Percentiles rank a stretch among this genome's conserved stretches.
Conservation (phyloP, 2,797 vertebrate species). For the Pelochelys cantorii region DNA sequence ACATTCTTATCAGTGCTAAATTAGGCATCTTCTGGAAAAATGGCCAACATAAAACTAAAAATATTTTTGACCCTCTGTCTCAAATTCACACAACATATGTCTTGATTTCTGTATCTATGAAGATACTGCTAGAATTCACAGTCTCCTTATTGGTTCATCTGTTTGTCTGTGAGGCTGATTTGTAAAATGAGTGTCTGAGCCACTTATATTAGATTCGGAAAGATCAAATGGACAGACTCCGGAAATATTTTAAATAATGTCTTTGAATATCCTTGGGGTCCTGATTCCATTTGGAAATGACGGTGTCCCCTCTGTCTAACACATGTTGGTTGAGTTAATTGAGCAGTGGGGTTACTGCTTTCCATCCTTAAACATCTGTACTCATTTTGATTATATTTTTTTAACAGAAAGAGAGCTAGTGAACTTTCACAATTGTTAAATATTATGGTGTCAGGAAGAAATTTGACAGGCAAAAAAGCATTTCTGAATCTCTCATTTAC, state of each 20-base stretch:
- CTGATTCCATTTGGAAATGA: neutral
- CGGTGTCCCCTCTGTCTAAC: neutral
- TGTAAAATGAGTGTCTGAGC: neutral
- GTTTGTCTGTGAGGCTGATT: neutral
- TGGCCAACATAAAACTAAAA: neutral
- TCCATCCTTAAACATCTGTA: neutral
- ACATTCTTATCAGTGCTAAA: neutral
- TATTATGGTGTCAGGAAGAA: neutral
- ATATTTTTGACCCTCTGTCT: neutral
- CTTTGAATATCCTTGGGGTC: neutral
- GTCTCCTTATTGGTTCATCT: neutral
- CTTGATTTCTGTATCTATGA: neutral
- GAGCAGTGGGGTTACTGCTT: neutral
- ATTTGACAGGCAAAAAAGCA: neutral
- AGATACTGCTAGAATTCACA: neutral
- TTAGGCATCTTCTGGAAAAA: neutral
- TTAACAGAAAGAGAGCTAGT: neutral
- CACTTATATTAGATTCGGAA: neutral
- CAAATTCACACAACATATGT: neutral
- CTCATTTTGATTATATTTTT: neutral
- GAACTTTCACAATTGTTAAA: conserved; percentile 25
- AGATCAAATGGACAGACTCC: neutral
- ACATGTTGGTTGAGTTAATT: neutral
- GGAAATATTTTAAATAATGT: neutral
- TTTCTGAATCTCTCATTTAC: neutral